These are phyloP conservation scores for Macrobrachium rosenbergii DNA, from an alignment of 1,140 invertebrate species.

Conservation along the genomic window DNA sequence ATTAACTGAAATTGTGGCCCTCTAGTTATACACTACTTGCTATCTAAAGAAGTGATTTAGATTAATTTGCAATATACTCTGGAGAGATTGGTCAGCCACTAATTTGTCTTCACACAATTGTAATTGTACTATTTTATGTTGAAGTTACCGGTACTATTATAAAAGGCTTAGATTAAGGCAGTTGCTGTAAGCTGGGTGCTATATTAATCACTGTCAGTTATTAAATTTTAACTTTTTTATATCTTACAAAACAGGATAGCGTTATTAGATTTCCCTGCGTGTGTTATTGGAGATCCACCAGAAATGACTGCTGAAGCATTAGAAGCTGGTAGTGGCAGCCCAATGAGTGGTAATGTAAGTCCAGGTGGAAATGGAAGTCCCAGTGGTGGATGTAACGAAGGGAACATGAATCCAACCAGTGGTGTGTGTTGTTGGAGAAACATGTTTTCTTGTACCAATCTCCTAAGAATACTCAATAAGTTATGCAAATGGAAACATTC, in stretches of 20 bases:
- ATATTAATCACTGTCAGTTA: too few species aligned
- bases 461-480: constrained; percentile 95
- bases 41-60: too few species aligned
- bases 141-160: too few species aligned
- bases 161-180: too few species aligned
- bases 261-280: constrained; percentile 94
- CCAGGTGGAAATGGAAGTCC: constrained; percentile 49
- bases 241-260: constrained; percentile 79
- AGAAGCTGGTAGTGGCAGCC: constrained; percentile 88
- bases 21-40: too few species aligned
- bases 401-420: constrained; percentile 83
- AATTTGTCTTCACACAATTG: too few species aligned
- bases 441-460: constrained; percentile 97
- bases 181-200: too few species aligned
- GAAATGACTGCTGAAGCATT: constrained; percentile 94
- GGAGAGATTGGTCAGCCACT: too few species aligned
- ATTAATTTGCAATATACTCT: too few species aligned
- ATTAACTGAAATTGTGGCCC: too few species aligned
- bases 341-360: constrained; percentile 94
- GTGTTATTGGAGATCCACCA: constrained; percentile 95
- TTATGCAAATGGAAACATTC: constrained; percentile 99
- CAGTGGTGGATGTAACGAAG: constrained; percentile 65
- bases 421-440: constrained; percentile 97
- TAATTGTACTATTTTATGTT: too few species aligned
- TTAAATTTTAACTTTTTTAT: neutral